Conservation (phyloP, 1,140 invertebrate species). For the Lasaia peninsularis region DNA sequence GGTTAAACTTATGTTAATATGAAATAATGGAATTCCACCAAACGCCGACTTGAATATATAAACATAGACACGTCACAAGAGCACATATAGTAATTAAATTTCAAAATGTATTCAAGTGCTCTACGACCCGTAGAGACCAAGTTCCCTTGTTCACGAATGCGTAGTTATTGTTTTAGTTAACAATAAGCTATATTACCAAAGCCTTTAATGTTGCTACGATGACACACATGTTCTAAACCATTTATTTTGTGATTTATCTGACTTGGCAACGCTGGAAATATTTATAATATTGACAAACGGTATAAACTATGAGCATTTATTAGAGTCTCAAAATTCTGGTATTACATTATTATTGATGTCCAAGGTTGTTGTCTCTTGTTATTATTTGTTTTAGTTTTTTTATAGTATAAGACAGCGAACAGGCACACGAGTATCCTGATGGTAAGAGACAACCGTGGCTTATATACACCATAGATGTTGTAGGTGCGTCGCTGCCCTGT, state of each 20-base stretch:
- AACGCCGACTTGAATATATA: neutral
- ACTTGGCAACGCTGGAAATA: neutral
- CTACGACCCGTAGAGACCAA: neutral
- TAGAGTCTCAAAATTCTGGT: no score
- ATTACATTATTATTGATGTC: no score
- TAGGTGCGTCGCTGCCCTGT: no score
- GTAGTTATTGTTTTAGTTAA: slow-evolving; percentile 2
- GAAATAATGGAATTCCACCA: no score
- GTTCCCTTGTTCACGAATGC: neutral
- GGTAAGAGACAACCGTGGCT: no score
- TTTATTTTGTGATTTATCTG: slow-evolving; percentile 1
- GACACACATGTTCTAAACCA: slow-evolving; percentile 3
- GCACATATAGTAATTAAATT: neutral
- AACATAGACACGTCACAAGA: neutral
- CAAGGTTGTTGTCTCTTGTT: no score
- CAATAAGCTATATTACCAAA: neutral
- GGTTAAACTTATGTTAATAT: no score
- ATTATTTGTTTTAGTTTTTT: no score
- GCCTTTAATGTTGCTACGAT: neutral
- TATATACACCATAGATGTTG: no score
- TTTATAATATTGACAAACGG: neutral
- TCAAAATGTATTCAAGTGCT: neutral
- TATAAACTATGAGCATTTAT: no score
- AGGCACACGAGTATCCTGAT: no score
- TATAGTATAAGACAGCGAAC: no score